Conservation (phyloP, 1,140 invertebrate species). For the Hirudo medicinalis region DNA sequence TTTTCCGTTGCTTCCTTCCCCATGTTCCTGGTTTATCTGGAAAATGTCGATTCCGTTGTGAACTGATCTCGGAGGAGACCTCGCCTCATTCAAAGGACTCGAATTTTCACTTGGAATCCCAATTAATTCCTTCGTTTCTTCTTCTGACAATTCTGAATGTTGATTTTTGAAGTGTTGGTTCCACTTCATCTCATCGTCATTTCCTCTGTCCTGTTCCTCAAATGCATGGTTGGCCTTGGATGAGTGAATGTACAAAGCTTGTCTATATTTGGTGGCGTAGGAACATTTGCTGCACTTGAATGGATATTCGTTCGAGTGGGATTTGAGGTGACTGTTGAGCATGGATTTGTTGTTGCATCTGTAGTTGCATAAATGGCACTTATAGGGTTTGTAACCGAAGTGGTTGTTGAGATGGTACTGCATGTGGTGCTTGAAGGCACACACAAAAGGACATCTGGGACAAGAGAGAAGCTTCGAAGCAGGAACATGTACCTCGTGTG, state of each 20-base stretch:
- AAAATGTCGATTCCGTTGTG: background rate
- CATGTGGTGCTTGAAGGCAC: slow-evolving; percentile 94
- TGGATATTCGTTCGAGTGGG: slow-evolving; percentile 48
- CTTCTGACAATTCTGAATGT: background rate
- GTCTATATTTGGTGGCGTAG: slow-evolving; percentile 16
- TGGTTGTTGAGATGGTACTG: slow-evolving; percentile 81
- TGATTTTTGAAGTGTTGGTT: background rate
- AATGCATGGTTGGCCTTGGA: background rate
- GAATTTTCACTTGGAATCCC: background rate
- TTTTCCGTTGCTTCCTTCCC: too few species aligned
- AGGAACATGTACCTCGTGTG: slow-evolving; percentile 16
- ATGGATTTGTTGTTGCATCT: slow-evolving; percentile 95
- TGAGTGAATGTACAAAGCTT: slow-evolving; percentile 15
- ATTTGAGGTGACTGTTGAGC: slow-evolving; percentile 95
- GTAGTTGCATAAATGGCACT: slow-evolving; percentile 59
- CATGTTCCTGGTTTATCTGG: background rate
- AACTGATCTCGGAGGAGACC: background rate
- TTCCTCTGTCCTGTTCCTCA: background rate
- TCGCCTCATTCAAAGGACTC: background rate
- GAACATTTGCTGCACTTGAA: slow-evolving; percentile 10
- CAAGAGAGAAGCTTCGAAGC: slow-evolving; percentile 52
- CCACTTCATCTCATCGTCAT: background rate
- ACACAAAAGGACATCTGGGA: slow-evolving; percentile 85
- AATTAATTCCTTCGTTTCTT: background rate
- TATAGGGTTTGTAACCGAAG: slow-evolving; percentile 86